A percentile compares a stretch with the other conserved stretches of the same genome.
phyloP scores from a whole-genome alignment of 2,113 vertebrate species.

The Spea bombifrons region DNA sequence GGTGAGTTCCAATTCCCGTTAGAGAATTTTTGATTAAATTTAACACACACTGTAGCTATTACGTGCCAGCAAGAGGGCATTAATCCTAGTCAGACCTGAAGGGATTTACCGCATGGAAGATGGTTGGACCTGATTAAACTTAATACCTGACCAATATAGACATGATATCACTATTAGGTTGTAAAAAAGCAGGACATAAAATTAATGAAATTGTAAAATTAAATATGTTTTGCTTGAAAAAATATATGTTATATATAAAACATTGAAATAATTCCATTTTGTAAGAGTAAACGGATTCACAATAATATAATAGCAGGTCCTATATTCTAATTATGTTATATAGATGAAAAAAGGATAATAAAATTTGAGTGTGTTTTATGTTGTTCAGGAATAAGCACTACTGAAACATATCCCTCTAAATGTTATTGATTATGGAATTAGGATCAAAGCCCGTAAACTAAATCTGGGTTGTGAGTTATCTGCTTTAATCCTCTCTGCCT shows the following conservation, averaged over 20 bases:
- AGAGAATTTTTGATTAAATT: constrained; percentile 27
- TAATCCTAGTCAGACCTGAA: constrained; percentile 15
- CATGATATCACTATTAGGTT: constrained; percentile 8
- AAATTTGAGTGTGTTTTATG: not conserved
- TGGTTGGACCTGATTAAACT: constrained; percentile 36
- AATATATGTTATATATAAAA: too few relatives aligned
- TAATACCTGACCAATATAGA: constrained; percentile 34
- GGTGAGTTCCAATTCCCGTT: constrained; percentile 22
- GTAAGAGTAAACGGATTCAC: too few relatives aligned
- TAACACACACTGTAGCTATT: constrained; percentile 34
- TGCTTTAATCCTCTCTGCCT: constrained; percentile 42
- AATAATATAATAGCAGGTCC: too few relatives aligned
- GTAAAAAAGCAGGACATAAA: too few relatives aligned
- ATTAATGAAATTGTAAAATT: too few relatives aligned
- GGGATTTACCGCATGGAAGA: constrained; percentile 37
- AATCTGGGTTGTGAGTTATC: constrained; percentile 47
- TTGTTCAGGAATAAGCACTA: constrained; percentile 6
- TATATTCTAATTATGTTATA: not conserved
- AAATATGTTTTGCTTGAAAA: too few relatives aligned
- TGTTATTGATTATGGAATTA: constrained; percentile 49
- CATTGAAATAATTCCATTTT: too few relatives aligned
- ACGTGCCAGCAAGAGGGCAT: constrained; percentile 2
- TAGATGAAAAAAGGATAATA: not conserved
- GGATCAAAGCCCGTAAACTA: constrained; percentile 39
- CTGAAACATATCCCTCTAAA: constrained; percentile 36